Conservation (phyloP, 2,888 invertebrate genomes). For the Synanthedon myopaeformis region DNA sequence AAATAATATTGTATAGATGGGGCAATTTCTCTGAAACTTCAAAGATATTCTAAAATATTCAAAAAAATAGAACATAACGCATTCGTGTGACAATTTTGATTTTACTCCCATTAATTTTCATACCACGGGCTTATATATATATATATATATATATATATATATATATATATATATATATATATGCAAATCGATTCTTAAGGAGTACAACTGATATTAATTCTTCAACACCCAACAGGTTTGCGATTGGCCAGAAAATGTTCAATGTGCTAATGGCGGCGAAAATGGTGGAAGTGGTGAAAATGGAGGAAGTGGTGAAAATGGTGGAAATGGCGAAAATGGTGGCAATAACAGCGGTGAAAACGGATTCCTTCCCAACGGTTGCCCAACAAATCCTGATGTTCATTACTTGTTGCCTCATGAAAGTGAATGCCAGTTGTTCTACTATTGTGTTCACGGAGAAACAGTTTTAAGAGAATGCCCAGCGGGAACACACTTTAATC, state of each 20-base stretch:
- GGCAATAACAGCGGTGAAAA: conserved; percentile 1
- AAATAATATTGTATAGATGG: too few species aligned
- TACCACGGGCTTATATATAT: too few species aligned
- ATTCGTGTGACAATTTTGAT: too few species aligned
- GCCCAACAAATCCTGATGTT: conserved; percentile 14
- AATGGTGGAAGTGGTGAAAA: conserved; percentile 3
- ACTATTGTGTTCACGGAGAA: conserved; percentile 30
- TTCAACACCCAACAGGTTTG: conserved; percentile 9
- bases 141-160: too few species aligned
- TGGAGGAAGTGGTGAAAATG: conserved; percentile 4
- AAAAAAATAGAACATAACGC: too few species aligned
- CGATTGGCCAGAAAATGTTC: conserved; percentile 16
- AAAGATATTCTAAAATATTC: too few species aligned
- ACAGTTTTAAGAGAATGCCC: conserved; percentile 20
- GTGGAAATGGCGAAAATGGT: conserved; percentile 3
- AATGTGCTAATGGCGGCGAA: conserved; percentile 9
- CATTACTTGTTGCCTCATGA: conserved; percentile 30
- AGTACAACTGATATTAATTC: not conserved
- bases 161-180: too few species aligned
- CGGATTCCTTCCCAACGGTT: conserved; percentile 10
- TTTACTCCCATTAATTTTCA: too few species aligned
- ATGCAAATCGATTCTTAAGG: too few species aligned
- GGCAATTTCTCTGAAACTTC: too few species aligned
- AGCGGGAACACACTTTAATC: conserved; percentile 27
- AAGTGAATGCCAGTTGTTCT: conserved; percentile 27